A percentile compares a stretch with the other conserved stretches of the same genome.
These are phyloP conservation scores for Panonychus citri DNA, from an alignment of 1,140 invertebrate species.

Conservation along the genomic window DNA sequence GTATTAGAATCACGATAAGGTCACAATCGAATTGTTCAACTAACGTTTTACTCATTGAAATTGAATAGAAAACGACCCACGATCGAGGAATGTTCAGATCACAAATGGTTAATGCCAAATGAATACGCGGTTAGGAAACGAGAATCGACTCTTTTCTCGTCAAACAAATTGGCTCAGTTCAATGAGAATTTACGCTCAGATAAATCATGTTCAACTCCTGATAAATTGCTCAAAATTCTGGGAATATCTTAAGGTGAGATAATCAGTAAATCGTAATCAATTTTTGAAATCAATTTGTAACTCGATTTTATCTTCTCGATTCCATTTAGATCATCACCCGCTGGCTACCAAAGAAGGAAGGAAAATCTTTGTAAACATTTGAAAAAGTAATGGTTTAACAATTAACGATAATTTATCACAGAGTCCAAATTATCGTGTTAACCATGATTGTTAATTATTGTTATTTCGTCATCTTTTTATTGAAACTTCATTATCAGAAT, in stretches of 20 bases:
- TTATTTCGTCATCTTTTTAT: no score
- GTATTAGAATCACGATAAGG: slow-evolving; percentile 16
- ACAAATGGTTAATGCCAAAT: slow-evolving; percentile 72
- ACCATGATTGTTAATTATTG: no score
- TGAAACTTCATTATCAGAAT: no score
- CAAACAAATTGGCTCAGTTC: slow-evolving; percentile 21
- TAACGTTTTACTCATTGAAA: not conserved
- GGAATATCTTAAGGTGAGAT: not conserved
- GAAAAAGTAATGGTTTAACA: no score
- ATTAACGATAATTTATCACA: no score
- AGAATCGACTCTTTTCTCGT: slow-evolving; percentile 59
- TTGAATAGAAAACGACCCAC: slow-evolving; percentile 56
- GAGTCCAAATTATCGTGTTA: no score
- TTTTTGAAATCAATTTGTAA: not conserved
- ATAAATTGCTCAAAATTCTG: not conserved
- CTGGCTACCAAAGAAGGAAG: no score
- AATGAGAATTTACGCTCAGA: not conserved
- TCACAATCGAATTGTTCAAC: not conserved
- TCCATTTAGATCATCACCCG: not conserved
- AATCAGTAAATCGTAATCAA: no score
- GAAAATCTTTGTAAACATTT: no score
- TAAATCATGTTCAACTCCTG: not conserved
- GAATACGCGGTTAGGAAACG: slow-evolving; percentile 81
- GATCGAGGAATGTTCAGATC: slow-evolving; percentile 77
- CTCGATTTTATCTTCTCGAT: not conserved